These are phyloP conservation scores for Budorcas taxicolor DNA, from an alignment of 2,113 vertebrate species.

Conservation along the genomic window DNA sequence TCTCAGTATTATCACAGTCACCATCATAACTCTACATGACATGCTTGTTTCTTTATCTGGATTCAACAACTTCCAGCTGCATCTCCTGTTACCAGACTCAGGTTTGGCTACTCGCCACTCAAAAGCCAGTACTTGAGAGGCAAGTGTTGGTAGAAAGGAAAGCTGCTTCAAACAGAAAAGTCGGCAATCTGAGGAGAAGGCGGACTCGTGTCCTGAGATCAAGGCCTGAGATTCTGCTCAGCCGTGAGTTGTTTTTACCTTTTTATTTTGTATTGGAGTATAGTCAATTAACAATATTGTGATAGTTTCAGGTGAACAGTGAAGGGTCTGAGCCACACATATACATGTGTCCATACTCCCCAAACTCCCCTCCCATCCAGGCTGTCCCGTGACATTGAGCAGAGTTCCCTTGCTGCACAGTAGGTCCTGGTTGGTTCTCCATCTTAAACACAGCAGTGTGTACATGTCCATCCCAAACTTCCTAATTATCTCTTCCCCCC, in stretches of 20 bases:
- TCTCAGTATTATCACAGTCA: not conserved
- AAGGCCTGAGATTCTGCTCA: not conserved
- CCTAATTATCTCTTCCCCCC: not conserved
- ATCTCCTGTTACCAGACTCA: not conserved
- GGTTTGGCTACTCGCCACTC: not conserved
- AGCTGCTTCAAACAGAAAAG: not conserved
- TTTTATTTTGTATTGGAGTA: not conserved
- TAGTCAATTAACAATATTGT: not conserved
- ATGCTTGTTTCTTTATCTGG: not conserved
- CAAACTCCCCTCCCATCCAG: not conserved
- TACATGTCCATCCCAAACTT: not conserved
- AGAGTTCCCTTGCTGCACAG: not conserved
- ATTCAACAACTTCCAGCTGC: not conserved
- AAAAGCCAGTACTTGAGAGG: not conserved
- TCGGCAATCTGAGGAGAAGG: not conserved
- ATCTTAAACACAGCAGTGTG: not conserved
- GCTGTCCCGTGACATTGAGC: fast-evolving
- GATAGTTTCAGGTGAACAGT: not conserved
- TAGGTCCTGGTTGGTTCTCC: not conserved
- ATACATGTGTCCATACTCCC: not conserved
- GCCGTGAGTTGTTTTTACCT: not conserved
- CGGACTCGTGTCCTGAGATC: not conserved
- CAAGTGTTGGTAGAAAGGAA: not conserved
- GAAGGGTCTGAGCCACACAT: not conserved
- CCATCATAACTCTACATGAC: not conserved